A percentile compares a stretch with the other conserved stretches of the same genome.
phyloP scores from a whole-genome alignment of 2,113 vertebrate genomes.

The Sminthopsis crassicaudata region DNA sequence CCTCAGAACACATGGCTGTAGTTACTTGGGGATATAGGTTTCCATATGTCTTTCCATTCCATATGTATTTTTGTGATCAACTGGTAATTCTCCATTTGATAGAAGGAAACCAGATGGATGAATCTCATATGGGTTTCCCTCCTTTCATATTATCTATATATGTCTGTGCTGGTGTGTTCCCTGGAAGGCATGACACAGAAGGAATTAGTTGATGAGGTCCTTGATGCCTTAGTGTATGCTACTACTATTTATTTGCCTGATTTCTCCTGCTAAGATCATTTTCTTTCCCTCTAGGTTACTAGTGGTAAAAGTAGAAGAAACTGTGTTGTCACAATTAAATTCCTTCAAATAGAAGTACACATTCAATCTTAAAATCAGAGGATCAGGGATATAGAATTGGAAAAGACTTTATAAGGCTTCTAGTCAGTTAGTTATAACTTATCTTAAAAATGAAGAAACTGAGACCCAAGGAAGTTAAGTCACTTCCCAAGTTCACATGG shows the following conservation, averaged over 20 bases:
- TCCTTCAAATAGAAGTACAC: neutral
- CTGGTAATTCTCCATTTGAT: neutral
- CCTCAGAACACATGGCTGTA: neutral
- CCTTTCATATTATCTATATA: neutral
- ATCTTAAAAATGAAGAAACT: neutral
- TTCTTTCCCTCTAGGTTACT: neutral
- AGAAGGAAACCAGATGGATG: neutral
- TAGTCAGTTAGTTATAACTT: neutral
- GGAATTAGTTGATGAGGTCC: neutral
- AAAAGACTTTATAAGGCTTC: neutral
- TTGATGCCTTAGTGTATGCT: neutral
- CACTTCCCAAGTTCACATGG: neutral
- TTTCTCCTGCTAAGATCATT: neutral
- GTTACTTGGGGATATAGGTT: neutral
- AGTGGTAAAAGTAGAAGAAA: neutral
- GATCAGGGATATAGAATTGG: neutral
- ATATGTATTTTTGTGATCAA: neutral
- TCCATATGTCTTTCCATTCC: neutral
- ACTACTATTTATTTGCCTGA: neutral
- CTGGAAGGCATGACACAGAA: neutral
- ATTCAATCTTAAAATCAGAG: neutral
- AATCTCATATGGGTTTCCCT: neutral
- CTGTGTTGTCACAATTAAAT: neutral
- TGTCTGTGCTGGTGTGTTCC: neutral
- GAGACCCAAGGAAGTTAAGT: neutral